A percentile compares a stretch with the other conserved stretches of the same genome.
Conservation (phyloP, 2,113 vertebrate species). For the Muntiacus muntjak region DNA sequence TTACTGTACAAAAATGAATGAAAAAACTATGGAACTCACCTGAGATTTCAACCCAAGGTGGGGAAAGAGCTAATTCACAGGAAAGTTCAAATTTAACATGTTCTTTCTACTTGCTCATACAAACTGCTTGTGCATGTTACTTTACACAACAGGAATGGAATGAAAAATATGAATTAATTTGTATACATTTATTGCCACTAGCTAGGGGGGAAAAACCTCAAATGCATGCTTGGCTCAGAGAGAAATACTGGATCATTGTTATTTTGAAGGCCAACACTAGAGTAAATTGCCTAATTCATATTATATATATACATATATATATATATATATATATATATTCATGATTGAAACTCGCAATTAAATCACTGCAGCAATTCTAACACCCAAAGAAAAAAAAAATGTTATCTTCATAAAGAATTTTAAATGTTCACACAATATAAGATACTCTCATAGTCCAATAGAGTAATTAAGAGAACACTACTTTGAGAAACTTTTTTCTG, state of each 20-base stretch:
- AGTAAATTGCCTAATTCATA: background rate
- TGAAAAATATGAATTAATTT: background rate
- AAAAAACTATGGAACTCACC: background rate
- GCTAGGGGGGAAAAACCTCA: background rate
- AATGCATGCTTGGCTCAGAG: background rate
- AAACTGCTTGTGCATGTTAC: background rate
- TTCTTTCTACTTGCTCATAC: background rate
- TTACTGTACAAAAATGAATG: background rate
- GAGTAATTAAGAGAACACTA: background rate
- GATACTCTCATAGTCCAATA: background rate
- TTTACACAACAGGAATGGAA: background rate
- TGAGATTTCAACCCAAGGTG: background rate
- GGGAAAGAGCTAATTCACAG: background rate
- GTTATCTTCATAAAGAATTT: background rate
- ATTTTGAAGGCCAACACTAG: background rate
- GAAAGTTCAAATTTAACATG: background rate
- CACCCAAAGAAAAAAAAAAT: background rate
- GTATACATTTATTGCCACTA: background rate
- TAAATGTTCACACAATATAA: background rate
- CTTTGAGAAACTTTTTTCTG: background rate
- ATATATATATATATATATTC: background rate
- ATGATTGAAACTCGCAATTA: constrained; percentile 12
- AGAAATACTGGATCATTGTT: constrained; percentile 1
- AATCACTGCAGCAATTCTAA: background rate
- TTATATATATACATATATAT: background rate